phyloP scores from a whole-genome alignment of 2,888 invertebrate genomes.

The Oligia fasciuncula region DNA sequence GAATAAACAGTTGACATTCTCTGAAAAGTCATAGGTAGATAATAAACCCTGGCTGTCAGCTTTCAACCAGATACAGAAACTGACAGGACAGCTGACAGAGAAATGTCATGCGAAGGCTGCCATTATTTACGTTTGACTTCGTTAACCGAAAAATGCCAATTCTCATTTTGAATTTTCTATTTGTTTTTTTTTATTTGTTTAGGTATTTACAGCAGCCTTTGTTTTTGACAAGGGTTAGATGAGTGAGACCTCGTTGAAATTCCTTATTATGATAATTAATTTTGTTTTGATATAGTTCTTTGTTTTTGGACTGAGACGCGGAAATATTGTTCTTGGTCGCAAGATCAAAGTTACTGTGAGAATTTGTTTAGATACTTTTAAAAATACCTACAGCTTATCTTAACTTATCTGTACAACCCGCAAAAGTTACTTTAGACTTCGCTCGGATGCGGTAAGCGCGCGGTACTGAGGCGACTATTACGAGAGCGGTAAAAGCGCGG shows the following conservation, averaged over 20 bases:
- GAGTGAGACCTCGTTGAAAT: constrained; percentile 33
- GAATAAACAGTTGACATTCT: background rate
- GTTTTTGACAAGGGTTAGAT: constrained; percentile 43
- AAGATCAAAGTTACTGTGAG: background rate
- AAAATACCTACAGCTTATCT: no score
- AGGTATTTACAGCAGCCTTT: constrained; percentile 18
- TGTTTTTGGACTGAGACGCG: background rate
- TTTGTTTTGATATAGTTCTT: constrained; percentile 18
- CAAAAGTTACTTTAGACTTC: background rate
- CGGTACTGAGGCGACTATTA: background rate
- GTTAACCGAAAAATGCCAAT: constrained; percentile 32
- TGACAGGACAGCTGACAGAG: constrained; percentile 33
- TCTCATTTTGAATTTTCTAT: constrained; percentile 27
- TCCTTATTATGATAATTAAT: constrained; percentile 19
- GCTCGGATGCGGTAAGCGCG: background rate
- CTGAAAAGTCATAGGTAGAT: background rate
- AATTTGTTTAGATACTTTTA: background rate
- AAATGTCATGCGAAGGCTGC: constrained; percentile 21
- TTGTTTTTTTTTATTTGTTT: constrained; percentile 7
- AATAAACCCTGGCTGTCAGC: background rate
- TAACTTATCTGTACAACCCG: no score
- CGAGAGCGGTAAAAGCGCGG: background rate
- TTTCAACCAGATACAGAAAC: constrained; percentile 5
- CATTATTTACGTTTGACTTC: constrained; percentile 19
- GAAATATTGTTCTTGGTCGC: background rate